Evolutionary conservation across 2,113 vertebrate species (phyloP).

Genomic region (Dasyurus viverrinus): DNA sequence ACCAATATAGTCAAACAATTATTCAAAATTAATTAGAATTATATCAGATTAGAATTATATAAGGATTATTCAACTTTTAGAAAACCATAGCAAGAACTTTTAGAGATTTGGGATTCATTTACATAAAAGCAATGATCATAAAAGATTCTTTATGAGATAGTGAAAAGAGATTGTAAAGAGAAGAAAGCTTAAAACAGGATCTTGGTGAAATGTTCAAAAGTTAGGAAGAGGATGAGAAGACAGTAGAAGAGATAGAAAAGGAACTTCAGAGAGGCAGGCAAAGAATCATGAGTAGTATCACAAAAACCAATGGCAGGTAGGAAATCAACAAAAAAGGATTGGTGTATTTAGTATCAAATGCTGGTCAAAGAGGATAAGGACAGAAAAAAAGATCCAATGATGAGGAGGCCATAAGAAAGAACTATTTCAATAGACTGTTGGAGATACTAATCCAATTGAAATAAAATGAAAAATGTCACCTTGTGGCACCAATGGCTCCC

Average conservation of each 20-base stretch:
- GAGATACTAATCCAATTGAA: neutral
- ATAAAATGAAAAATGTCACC: neutral
- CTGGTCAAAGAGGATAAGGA: neutral
- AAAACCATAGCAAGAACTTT: neutral
- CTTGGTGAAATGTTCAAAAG: neutral
- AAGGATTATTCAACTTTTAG: neutral
- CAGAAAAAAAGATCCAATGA: neutral
- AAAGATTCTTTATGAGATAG: neutral
- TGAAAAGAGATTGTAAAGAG: neutral
- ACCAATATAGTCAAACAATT: neutral
- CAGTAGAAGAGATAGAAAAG: neutral
- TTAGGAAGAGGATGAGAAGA: neutral
- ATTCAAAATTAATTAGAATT: neutral
- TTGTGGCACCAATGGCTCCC: neutral
- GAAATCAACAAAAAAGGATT: neutral
- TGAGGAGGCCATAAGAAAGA: neutral
- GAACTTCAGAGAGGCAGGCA: neutral
- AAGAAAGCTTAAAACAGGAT: neutral
- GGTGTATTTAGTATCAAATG: neutral
- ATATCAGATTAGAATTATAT: neutral
- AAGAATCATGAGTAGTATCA: neutral
- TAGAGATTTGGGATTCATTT: neutral
- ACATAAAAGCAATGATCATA: neutral
- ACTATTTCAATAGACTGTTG: neutral
- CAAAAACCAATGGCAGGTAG: neutral